These are phyloP conservation scores for Tetranychus urticae DNA, from an alignment of 1,140 invertebrate genomes.

Conservation along the genomic window DNA sequence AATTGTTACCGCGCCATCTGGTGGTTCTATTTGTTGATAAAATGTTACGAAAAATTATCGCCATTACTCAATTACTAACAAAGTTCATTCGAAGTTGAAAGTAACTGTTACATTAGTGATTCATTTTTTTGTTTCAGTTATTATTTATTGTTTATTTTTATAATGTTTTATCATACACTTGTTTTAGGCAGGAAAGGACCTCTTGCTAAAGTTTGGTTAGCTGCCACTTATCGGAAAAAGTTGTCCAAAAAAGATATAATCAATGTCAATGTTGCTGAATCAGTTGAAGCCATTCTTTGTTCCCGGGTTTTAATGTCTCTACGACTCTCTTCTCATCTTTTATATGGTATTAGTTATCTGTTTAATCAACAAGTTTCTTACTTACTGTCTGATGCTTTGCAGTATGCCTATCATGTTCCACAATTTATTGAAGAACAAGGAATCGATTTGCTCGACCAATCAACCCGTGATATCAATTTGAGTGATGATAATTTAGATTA, in stretches of 20 bases:
- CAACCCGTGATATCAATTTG: slow-evolving; percentile 13
- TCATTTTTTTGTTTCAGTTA: too few relatives aligned
- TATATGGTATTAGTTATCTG: slow-evolving; percentile 91
- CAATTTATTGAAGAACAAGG: slow-evolving; percentile 95
- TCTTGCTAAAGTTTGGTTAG: slow-evolving; percentile 91
- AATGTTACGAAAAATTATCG: too few relatives aligned
- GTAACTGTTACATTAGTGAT: too few relatives aligned
- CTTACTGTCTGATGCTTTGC: slow-evolving; percentile 94
- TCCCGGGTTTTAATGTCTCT: slow-evolving; percentile 94
- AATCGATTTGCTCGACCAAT: slow-evolving; percentile 84
- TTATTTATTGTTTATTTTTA: slow-evolving; percentile 1
- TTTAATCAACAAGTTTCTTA: slow-evolving; percentile 98
- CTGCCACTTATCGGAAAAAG: slow-evolving; percentile 99
- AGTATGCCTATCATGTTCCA: slow-evolving; percentile 99
- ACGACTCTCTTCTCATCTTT: slow-evolving; percentile 88
- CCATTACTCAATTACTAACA: too few relatives aligned
- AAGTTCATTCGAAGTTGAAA: too few relatives aligned
- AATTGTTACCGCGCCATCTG: too few relatives aligned
- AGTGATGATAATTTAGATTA: slow-evolving; percentile 46
- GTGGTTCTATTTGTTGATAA: too few relatives aligned
- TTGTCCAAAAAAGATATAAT: slow-evolving; percentile 98
- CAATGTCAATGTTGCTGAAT: slow-evolving; percentile 98
- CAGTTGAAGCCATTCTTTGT: slow-evolving; percentile 93
- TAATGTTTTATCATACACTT: slow-evolving; percentile 98
- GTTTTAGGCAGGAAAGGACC: slow-evolving; percentile 97